Percentiles rank a stretch among this genome's conserved stretches.
phyloP scores from a whole-genome alignment of 1,140 invertebrate species.

The Brachionus manjavacas region DNA sequence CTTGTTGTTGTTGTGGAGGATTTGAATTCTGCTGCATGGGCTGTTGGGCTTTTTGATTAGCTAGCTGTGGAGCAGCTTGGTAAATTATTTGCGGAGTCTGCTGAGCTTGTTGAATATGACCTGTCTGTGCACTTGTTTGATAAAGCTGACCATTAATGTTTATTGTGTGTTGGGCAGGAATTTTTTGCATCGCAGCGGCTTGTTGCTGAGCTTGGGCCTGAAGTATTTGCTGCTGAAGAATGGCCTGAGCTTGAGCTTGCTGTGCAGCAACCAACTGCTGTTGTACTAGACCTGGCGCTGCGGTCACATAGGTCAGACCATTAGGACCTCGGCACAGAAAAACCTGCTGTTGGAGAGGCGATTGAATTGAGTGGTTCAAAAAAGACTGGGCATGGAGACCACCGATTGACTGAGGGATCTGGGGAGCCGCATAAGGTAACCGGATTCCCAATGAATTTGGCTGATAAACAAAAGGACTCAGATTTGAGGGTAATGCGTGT shows the following conservation, averaged over 20 bases:
- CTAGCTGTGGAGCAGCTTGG: constrained; percentile 10
- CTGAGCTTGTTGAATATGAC: neutral
- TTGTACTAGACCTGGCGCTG: neutral
- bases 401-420: neutral
- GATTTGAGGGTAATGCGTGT: neutral
- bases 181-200: neutral
- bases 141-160: neutral
- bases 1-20: neutral
- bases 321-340: neutral
- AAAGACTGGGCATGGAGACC: neutral
- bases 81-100: neutral
- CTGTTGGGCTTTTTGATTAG: neutral
- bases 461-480: neutral
- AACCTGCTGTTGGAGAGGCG: neutral
- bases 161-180: neutral
- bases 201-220: neutral
- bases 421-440: neutral
- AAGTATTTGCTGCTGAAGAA: constrained; percentile 3
- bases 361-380: neutral
- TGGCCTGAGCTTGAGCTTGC: neutral
- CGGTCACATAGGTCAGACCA: neutral
- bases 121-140: neutral
- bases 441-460: neutral
- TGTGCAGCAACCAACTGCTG: neutral
- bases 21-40: neutral